Evolutionary conservation across 2,888 invertebrate genomes (phyloP).

Genomic region (Drosophila conformis): DNA sequence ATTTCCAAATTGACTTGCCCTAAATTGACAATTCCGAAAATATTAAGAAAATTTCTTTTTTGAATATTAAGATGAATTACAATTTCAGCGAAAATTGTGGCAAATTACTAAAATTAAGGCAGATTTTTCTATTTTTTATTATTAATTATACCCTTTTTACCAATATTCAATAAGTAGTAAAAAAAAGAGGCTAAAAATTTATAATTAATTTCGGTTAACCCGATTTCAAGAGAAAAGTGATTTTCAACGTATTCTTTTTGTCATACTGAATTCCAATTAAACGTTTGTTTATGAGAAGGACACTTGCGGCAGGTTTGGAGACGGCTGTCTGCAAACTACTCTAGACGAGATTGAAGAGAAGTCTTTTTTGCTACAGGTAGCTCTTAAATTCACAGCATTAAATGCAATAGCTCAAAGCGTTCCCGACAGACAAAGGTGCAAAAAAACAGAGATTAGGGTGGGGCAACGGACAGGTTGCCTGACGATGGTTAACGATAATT

Average conservation of each 20-base stretch:
- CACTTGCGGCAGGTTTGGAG: slow-evolving; percentile 1
- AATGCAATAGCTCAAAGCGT: slow-evolving; percentile 47
- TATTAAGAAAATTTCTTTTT: neutral
- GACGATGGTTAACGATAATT: slow-evolving; percentile 36
- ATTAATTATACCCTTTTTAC: no score
- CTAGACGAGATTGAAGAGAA: slow-evolving; percentile 1
- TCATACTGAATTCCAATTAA: slow-evolving; percentile 34
- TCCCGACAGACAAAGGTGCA: slow-evolving; percentile 39
- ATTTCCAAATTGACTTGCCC: neutral
- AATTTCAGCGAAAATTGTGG: neutral
- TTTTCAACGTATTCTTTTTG: no score
- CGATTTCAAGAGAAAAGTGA: no score
- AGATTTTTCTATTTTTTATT: no score
- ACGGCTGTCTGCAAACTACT: slow-evolving; percentile 6
- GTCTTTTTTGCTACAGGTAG: neutral
- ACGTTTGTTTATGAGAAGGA: slow-evolving; percentile 49
- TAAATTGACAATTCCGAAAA: neutral
- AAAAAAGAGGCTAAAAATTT: slow-evolving; percentile 17
- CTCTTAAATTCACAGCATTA: slow-evolving; percentile 33
- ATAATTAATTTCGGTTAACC: no score
- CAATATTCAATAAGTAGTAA: neutral
- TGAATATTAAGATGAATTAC: neutral
- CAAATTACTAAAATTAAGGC: no score
- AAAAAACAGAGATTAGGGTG: neutral
- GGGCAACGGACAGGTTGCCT: slow-evolving; percentile 23